Evolutionary conservation across 2,888 invertebrate species (phyloP), one percentile per base, ranked within the genome.

Genomic region (Tetragnatha montana): DNA sequence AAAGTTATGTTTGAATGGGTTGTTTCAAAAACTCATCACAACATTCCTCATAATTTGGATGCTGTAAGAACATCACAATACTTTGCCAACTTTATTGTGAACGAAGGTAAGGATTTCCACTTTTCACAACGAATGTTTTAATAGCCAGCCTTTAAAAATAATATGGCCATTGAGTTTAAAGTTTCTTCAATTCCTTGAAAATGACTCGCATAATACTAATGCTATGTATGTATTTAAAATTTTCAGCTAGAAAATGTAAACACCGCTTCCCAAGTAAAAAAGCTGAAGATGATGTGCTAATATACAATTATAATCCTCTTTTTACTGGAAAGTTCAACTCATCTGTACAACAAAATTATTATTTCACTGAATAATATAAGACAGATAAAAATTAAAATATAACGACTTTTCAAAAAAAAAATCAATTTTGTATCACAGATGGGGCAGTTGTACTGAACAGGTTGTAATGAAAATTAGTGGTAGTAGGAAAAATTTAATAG

Each of bases 1-100:
- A 97, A 98, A 93, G 96, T 95, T 92, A 94, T 95, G 0, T 98
- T 96, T 92, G 97, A 97, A 93, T 97, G 96, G 96, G 95, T 94
- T 82, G 49, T 83, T 7, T 85, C 87, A 6, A 60, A 78, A 14
- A 80, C 85, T 19, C 87, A 90, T 7, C 85, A 91, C 2, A 91
- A 93, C 47, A 95, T 97, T 90, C 95, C 96, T 0, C 97, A 97
- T 92, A 94, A 95, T 0, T 83, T 92, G 0, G 94, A 95, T 17
- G 96, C 97, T 0, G 94, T 96, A 0, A 94, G 94, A 92, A 94
- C 95, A 0, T 95, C 96, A 14, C 96, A 96, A 92, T 96, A 96
- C 93, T 96, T 98, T 92, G 96, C 96, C 78, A 95, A 96, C 92
- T 97, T 97, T 93, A 97, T 98, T 92, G 95, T 98, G 0, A 94